Base-by-base conservation (phyloP, 2,113 vertebrate species). In the Boulengerochromis microlepis region DNA sequence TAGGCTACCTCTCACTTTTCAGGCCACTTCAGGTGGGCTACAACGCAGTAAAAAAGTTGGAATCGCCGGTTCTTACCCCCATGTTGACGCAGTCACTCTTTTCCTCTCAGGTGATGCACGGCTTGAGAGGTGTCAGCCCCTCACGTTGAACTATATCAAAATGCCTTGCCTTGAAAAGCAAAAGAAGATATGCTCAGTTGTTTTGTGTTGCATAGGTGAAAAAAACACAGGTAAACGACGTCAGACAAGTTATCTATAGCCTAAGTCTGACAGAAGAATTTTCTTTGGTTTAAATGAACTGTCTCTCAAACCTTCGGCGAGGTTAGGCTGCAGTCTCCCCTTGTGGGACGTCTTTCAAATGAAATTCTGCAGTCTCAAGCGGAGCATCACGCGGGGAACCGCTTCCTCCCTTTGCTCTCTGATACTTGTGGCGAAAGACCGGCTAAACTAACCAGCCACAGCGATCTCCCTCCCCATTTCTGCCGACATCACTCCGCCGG, bases 21-120 rank as follows among this genome's bases (percentile, higher is more conserved):
- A 82, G 92, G 92, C 90, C 92, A 93, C 91, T 95, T 94, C 92
- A 89, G 81, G 22, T 42, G 69, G 66, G 82, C 40, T 90, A 88
- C 82, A 89, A 87, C 86, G 91, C 89, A 92, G 89, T 91, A 57
- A 83, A 61, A 91, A 94, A 94, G 92, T 91, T 91, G 86, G 53
- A 92, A 82, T 57, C 57, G 86, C 86, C 82, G 74, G 61, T 87
- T 88, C 97, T 97, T 97, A 97, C 97, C 97, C 97, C 97, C 97
- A 97, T 97, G 96, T 87, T 96, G 93, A 95, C 96, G 96, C 94
- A 95, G 94, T 96, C 95, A 90, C 93, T 94, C 93, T 92, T 94
- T 90, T 95, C 89, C 94, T 93, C 91, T 96, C 94, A 95, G 96
- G 95, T 95, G 96, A 96, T 94, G 96, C 94, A 94, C 94, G 87